A percentile compares a stretch with the other conserved stretches of the same genome.
Evolutionary conservation across 2,888 invertebrate species (phyloP).

Genomic region (Deilephila elpenor): DNA sequence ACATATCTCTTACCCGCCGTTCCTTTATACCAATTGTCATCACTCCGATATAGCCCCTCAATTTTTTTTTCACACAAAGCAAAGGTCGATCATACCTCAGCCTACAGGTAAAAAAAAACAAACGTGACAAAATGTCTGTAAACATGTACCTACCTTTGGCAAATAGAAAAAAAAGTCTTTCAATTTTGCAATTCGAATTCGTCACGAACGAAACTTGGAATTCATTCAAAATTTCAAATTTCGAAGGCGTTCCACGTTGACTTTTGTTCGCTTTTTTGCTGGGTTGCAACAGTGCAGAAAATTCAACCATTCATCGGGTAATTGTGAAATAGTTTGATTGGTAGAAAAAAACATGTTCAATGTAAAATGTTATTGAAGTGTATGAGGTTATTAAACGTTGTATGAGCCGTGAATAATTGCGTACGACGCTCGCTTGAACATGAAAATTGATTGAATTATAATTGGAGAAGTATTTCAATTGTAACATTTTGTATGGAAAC

Average conservation of each 20-base stretch:
- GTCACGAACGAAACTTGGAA: constrained; percentile 63
- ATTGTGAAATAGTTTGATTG: constrained; percentile 71
- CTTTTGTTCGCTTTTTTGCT: constrained; percentile 61
- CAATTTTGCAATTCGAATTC: constrained; percentile 67
- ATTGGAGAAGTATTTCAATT: constrained; percentile 31
- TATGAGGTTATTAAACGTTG: constrained; percentile 43
- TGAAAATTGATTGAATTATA: constrained; percentile 32
- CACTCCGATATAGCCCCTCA: constrained; percentile 71
- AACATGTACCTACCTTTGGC: constrained; percentile 79
- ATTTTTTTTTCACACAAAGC: constrained; percentile 62
- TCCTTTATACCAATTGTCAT: constrained; percentile 68
- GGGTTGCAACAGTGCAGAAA: constrained; percentile 73
- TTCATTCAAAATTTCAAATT: constrained; percentile 65
- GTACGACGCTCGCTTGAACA: constrained; percentile 27
- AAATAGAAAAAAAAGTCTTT: constrained; percentile 57
- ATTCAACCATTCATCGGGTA: constrained; percentile 60
- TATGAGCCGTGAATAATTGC: constrained; percentile 69
- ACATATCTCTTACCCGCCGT: constrained; percentile 50
- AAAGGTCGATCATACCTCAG: constrained; percentile 68
- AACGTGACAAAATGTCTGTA: constrained; percentile 84
- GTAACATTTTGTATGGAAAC: constrained; percentile 13
- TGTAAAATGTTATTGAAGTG: constrained; percentile 63
- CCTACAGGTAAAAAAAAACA: constrained; percentile 79
- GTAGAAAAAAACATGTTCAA: constrained; percentile 52
- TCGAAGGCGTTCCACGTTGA: constrained; percentile 77